Evolutionary conservation across 2,888 invertebrate genomes (phyloP).

Genomic region (Scotopteryx bipunctaria): DNA sequence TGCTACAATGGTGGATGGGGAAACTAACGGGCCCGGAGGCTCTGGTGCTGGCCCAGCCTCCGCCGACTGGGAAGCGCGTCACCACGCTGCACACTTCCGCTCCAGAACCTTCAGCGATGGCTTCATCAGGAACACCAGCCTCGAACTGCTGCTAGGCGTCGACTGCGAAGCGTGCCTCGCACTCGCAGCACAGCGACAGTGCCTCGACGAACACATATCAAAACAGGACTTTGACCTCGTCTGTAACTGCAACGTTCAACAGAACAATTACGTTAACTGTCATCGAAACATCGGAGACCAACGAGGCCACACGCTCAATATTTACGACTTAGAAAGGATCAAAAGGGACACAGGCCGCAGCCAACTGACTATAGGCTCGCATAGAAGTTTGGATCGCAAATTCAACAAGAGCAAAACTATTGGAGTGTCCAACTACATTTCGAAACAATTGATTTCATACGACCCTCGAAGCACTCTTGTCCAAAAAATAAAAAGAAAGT

Average conservation of each 20-base stretch:
- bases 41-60: conserved; percentile 36
- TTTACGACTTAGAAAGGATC: conserved; percentile 75
- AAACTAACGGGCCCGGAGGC: conserved; percentile 43
- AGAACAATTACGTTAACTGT: conserved; percentile 72
- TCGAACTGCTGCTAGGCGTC: conserved; percentile 77
- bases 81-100: conserved; percentile 68
- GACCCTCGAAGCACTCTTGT: conserved; percentile 76
- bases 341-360: conserved; percentile 68
- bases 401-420: conserved; percentile 74
- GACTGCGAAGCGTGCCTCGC: conserved; percentile 80
- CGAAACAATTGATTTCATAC: conserved; percentile 77
- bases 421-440: conserved; percentile 77
- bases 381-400: conserved; percentile 78
- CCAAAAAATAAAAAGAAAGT: conserved; percentile 78
- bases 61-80: conserved; percentile 62
- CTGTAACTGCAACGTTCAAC: conserved; percentile 76
- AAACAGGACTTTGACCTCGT: conserved; percentile 74
- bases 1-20: conserved; percentile 77
- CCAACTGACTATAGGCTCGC: conserved; percentile 64
- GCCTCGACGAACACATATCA: conserved; percentile 67
- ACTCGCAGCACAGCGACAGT: conserved; percentile 70
- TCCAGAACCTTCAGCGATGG: conserved; percentile 80
- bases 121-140: conserved; percentile 77
- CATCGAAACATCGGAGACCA: conserved; percentile 63
- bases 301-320: conserved; percentile 72